phyloP scores from a whole-genome alignment of 53 echinoderm and acorn worm species.

The Patiria pectinifera region DNA sequence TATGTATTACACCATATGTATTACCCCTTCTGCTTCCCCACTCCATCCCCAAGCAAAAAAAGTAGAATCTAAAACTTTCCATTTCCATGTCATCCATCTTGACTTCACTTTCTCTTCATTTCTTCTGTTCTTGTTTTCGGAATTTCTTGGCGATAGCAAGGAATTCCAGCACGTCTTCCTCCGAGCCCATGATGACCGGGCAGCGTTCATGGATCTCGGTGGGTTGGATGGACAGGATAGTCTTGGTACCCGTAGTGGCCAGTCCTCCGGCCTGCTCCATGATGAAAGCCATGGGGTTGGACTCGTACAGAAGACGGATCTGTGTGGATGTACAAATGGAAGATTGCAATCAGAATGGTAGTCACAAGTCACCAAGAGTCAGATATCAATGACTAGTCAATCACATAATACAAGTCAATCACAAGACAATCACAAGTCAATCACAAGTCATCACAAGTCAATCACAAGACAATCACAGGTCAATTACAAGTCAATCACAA shows the following conservation, averaged over 20 bases:
- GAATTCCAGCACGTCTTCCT: conserved; percentile 92
- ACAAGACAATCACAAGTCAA: too few relatives aligned
- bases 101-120: neutral
- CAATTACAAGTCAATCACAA: too few relatives aligned
- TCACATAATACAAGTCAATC: too few relatives aligned
- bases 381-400: neutral
- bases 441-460: too few relatives aligned
- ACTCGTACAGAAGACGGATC: conserved; percentile 95
- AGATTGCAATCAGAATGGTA: neutral
- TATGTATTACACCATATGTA: too few relatives aligned
- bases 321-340: conserved; percentile 14
- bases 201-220: conserved; percentile 84
- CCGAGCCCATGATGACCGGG: conserved; percentile 90
- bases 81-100: neutral
- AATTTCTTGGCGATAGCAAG: conserved; percentile 69
- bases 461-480: neutral
- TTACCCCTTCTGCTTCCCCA: too few relatives aligned
- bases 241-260: conserved; percentile 85
- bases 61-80: neutral
- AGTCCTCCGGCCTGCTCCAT: conserved; percentile 94
- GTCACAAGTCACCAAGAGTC: too few relatives aligned
- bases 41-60: too few relatives aligned
- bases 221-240: conserved; percentile 81
- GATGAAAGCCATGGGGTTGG: conserved; percentile 93
- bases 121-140: conserved; percentile 8